Conservation (phyloP, 2,797 vertebrate species). For the Heteromormyrus szaboi region DNA sequence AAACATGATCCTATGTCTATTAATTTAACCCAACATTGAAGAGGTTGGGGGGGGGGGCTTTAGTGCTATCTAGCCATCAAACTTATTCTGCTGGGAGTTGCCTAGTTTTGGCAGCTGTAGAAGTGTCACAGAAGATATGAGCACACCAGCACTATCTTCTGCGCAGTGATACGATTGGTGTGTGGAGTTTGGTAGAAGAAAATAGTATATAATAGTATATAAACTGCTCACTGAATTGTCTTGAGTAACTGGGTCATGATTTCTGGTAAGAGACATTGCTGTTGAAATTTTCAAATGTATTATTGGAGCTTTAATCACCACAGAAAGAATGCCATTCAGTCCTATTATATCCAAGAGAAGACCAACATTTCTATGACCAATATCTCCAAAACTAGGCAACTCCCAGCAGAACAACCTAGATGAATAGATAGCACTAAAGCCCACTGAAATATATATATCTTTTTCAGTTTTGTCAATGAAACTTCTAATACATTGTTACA, state of each 20-base stretch:
- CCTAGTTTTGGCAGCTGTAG: neutral
- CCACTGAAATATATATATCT: neutral
- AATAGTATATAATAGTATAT: neutral
- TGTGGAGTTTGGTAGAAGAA: neutral
- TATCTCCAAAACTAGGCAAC: neutral
- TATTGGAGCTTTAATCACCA: neutral
- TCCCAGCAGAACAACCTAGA: neutral
- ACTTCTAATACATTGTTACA: neutral
- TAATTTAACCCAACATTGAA: neutral
- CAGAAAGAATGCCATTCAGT: neutral
- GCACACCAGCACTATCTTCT: neutral
- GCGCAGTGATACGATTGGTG: neutral
- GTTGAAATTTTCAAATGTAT: neutral
- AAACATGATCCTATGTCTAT: neutral
- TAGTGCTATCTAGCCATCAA: neutral
- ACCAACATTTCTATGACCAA: neutral
- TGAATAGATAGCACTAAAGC: neutral
- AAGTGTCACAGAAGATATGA: neutral
- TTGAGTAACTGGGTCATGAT: neutral
- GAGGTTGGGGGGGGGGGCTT: neutral
- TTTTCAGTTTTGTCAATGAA: neutral
- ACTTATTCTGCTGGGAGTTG: neutral
- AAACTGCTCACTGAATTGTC: neutral
- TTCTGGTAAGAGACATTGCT: neutral
- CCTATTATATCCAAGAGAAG: neutral